phyloP scores from a whole-genome alignment of 2,797 vertebrate genomes.

The Fistularia tabacaria region DNA sequence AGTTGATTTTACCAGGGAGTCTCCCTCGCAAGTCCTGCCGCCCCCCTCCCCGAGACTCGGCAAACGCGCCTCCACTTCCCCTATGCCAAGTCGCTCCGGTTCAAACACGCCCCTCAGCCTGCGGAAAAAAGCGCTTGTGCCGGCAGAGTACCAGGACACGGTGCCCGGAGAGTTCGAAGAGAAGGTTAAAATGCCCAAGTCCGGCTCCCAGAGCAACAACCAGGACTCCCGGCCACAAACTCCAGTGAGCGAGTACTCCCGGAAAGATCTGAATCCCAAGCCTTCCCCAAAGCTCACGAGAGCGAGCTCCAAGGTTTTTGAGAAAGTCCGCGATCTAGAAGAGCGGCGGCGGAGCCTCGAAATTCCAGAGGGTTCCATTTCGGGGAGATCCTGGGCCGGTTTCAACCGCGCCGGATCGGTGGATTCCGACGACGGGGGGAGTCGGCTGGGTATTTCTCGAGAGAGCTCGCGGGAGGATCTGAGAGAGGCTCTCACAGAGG shows the following conservation, averaged over 20 bases:
- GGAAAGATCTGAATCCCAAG: conserved; percentile 80
- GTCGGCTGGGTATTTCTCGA: conserved; percentile 79
- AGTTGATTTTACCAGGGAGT: conserved; percentile 73
- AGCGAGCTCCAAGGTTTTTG: conserved; percentile 89
- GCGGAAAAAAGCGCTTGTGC: conserved; percentile 81
- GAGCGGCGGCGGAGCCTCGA: conserved; percentile 89
- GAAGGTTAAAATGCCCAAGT: conserved; percentile 88
- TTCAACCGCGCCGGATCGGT: conserved; percentile 88
- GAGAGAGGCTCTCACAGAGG: conserved; percentile 76
- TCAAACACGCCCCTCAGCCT: conserved; percentile 82
- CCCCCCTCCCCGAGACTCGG: conserved; percentile 85
- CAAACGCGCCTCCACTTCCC: conserved; percentile 73
- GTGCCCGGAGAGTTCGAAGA: conserved; percentile 90
- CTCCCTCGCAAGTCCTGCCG: conserved; percentile 77
- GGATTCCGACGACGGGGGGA: conserved; percentile 83
- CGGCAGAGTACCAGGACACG: conserved; percentile 82
- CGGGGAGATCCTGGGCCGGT: conserved; percentile 83
- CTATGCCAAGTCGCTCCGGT: conserved; percentile 76
- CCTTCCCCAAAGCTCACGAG: conserved; percentile 90
- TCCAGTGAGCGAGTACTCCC: conserved; percentile 85
- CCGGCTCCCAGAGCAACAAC: conserved; percentile 78
- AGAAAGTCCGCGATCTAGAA: conserved; percentile 89
- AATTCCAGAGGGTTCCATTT: conserved; percentile 85
- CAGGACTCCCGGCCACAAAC: conserved; percentile 88
- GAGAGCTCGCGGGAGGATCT: conserved; percentile 86